Percentiles rank a stretch among this genome's conserved stretches.
phyloP scores from a whole-genome alignment of 2,888 invertebrate species.

The Eupithecia inturbata region DNA sequence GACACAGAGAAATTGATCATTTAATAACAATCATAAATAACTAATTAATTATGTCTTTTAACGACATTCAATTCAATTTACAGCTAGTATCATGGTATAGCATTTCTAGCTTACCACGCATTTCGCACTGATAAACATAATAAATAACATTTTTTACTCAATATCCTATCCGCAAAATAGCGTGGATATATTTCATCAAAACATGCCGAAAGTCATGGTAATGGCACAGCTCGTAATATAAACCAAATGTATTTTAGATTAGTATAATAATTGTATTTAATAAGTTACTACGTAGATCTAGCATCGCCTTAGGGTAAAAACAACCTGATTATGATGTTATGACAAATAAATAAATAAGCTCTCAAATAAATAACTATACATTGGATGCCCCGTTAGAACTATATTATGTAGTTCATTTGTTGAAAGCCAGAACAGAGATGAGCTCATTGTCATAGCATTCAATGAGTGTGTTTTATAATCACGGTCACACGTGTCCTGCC shows the following conservation, averaged over 20 bases:
- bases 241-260: too few relatives aligned
- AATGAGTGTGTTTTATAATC: constrained; percentile 8
- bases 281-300: too few relatives aligned
- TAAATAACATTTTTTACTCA: too few relatives aligned
- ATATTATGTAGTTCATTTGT: neutral
- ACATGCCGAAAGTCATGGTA: too few relatives aligned
- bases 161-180: too few relatives aligned
- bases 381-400: neutral
- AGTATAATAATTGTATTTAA: too few relatives aligned
- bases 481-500: neutral
- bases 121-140: neutral
- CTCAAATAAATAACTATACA: neutral
- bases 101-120: neutral
- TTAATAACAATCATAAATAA: neutral
- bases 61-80: neutral
- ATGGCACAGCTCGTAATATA: too few relatives aligned
- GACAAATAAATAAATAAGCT: too few relatives aligned
- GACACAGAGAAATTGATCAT: neutral
- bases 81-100: neutral
- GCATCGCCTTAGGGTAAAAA: too few relatives aligned
- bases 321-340: too few relatives aligned
- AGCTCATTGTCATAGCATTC: constrained; percentile 10
- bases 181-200: too few relatives aligned
- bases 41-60: neutral
- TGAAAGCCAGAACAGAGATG: constrained; percentile 11